Conservation (phyloP, 2,888 invertebrate species). For the Mimachlamys varia region DNA sequence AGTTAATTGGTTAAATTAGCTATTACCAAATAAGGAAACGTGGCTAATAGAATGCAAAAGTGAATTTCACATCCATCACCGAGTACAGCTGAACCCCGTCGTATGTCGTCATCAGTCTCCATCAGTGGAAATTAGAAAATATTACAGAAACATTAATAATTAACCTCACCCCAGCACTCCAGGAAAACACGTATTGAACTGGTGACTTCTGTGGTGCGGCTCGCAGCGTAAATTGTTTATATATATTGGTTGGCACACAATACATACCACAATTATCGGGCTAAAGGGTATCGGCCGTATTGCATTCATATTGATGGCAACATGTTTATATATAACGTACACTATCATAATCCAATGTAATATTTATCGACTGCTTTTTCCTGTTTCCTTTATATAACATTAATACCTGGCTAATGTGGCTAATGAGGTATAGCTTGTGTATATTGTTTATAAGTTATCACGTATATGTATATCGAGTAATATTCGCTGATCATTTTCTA, state of each 20-base stretch:
- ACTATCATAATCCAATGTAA: neutral
- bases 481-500: neutral
- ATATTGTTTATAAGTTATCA: neutral
- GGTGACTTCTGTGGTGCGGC: neutral
- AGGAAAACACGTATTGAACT: neutral
- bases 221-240: neutral
- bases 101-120: neutral
- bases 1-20: neutral
- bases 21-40: constrained; percentile 16
- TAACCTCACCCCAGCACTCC: neutral
- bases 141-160: constrained; percentile 6
- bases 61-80: neutral
- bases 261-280: neutral
- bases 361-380: neutral
- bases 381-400: neutral
- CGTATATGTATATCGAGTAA: neutral
- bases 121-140: constrained; percentile 26
- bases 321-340: neutral
- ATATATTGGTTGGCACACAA: neutral
- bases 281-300: neutral
- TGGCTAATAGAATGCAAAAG: neutral
- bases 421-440: too few species aligned
- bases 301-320: neutral
- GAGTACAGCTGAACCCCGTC: neutral
- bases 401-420: neutral